These are phyloP conservation scores for Lacanobia wlatinum DNA, from an alignment of 2,888 invertebrate genomes.

Conservation along the genomic window DNA sequence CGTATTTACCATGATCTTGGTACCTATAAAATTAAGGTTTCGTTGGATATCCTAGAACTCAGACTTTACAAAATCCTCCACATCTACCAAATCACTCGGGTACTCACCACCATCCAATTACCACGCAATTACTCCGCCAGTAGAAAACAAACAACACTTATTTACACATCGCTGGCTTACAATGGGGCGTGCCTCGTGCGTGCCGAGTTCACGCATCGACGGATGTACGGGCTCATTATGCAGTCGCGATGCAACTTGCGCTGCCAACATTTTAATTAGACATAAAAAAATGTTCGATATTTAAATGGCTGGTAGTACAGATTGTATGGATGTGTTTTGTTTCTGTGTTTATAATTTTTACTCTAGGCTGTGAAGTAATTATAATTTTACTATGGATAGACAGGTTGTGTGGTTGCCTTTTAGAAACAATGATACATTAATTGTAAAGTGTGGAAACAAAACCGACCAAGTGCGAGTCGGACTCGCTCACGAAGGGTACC, in stretches of 20 bases:
- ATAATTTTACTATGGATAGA: too few relatives aligned
- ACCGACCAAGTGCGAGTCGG: too few relatives aligned
- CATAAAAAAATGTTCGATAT: constrained; percentile 58
- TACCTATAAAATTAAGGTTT: not conserved
- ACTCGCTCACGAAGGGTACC: too few relatives aligned
- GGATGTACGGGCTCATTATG: constrained; percentile 67
- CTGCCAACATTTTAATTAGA: constrained; percentile 62
- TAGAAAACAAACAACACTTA: constrained; percentile 69
- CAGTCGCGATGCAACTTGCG: constrained; percentile 45
- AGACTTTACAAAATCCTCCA: not conserved
- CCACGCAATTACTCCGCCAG: constrained; percentile 66
- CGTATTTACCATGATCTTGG: too few relatives aligned
- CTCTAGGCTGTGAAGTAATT: not conserved
- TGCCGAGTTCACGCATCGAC: constrained; percentile 64
- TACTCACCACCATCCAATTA: constrained; percentile 64
- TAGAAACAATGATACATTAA: too few relatives aligned
- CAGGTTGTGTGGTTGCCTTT: too few relatives aligned
- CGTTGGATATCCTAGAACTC: not conserved
- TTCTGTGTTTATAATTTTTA: not conserved
- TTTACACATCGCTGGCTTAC: constrained; percentile 69
- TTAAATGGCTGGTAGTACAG: constrained; percentile 32
- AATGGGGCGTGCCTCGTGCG: constrained; percentile 58
- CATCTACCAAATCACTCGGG: constrained; percentile 28
- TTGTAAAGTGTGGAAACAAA: too few relatives aligned
- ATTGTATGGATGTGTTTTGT: constrained; percentile 30